Conservation (phyloP, 92 coral and sea anemone species). For the Meandrina meandrites region DNA sequence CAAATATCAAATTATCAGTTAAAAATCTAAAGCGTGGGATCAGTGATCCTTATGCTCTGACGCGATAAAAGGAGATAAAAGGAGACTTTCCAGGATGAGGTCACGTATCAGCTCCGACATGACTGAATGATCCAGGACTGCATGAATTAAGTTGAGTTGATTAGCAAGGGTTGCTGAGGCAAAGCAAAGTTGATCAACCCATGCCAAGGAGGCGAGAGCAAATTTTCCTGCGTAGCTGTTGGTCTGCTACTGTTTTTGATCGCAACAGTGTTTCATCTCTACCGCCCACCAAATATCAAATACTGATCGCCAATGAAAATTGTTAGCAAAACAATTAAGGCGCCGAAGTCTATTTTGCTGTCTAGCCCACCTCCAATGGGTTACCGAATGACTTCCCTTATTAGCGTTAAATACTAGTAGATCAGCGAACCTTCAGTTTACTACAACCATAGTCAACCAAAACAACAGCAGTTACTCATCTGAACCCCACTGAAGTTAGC, state of each 20-base stretch:
- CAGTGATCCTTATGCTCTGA: background rate
- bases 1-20: background rate
- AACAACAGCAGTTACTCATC: too few species aligned
- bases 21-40: background rate
- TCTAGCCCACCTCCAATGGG: background rate
- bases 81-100: background rate
- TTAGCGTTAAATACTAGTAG: background rate
- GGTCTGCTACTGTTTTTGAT: background rate
- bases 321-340: background rate
- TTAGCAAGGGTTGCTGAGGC: background rate
- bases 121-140: background rate
- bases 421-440: background rate
- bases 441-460: background rate
- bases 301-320: background rate
- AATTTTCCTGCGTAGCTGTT: background rate
- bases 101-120: background rate
- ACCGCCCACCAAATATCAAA: background rate
- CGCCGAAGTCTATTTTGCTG: background rate
- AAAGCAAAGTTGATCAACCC: background rate
- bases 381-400: background rate
- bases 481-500: too few species aligned
- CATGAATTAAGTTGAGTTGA: background rate
- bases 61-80: background rate
- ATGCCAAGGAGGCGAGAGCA: background rate
- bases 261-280: background rate